Percentiles rank a stretch among this genome's conserved stretches.
Conservation (phyloP, 2,888 invertebrate genomes). For the Spatulosminthurus flaviceps region DNA sequence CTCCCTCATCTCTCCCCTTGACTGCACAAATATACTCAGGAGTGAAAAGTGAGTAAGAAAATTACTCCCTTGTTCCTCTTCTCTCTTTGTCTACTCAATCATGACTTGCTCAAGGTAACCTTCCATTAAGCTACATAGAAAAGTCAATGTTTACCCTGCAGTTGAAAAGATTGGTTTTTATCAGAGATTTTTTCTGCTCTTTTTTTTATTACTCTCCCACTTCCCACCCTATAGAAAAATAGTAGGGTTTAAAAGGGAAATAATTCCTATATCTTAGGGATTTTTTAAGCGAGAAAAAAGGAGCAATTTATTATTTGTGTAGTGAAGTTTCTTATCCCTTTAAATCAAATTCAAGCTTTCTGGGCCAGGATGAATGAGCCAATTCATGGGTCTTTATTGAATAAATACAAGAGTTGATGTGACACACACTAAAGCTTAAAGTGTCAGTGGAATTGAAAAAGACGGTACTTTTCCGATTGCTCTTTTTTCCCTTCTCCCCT, state of each 20-base stretch:
- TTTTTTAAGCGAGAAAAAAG: neutral
- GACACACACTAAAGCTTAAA: constrained; percentile 28
- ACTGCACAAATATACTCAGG: neutral
- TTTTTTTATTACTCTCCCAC: too few species aligned
- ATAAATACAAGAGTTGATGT: constrained; percentile 42
- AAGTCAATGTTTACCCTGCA: neutral
- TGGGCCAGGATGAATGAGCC: neutral
- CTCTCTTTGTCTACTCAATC: constrained; percentile 10
- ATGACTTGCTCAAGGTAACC: constrained; percentile 5
- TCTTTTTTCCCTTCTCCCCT: neutral
- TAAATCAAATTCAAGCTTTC: constrained; percentile 34
- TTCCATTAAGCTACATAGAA: neutral
- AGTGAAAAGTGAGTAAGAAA: neutral
- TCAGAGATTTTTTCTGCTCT: neutral
- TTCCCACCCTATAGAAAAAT: too few species aligned
- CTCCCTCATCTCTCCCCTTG: neutral
- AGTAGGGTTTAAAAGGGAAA: too few species aligned
- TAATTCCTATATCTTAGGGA: neutral
- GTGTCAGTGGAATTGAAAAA: constrained; percentile 19
- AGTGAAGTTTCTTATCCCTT: neutral
- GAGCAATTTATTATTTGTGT: constrained; percentile 28
- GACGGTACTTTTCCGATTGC: constrained; percentile 1
- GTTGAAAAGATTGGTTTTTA: neutral
- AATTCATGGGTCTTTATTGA: constrained; percentile 38
- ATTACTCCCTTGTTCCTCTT: neutral